A percentile compares a stretch with the other conserved stretches of the same genome.
Conservation (phyloP, 2,888 invertebrate species). For the Drosophila parthenogenetica region DNA sequence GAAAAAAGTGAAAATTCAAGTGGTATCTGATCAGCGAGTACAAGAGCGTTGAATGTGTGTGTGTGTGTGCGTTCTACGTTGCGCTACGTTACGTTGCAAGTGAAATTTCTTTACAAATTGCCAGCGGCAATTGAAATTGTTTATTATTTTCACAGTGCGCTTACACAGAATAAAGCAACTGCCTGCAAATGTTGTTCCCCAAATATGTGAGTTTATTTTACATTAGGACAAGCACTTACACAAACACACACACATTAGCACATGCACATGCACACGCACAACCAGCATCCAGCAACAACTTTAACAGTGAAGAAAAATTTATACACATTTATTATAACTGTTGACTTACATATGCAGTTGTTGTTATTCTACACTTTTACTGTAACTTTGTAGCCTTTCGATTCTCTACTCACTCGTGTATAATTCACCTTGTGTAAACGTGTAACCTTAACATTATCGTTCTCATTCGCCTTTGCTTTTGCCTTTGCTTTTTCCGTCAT, state of each 20-base stretch:
- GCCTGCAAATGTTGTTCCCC: conserved; percentile 75
- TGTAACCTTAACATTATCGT: conserved; percentile 58
- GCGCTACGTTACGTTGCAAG: conserved; percentile 70
- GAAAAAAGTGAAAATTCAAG: conserved; percentile 77
- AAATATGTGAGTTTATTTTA: conserved; percentile 69
- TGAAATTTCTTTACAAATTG: conserved; percentile 66
- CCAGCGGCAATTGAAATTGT: conserved; percentile 60
- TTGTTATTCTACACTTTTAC: conserved; percentile 13
- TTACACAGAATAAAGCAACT: conserved; percentile 54
- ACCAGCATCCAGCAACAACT: conserved; percentile 25
- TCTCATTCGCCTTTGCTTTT: conserved; percentile 40
- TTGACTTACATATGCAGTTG: conserved; percentile 25
- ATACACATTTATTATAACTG: conserved; percentile 37
- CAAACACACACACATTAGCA: conserved; percentile 20
- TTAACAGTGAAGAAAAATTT: conserved; percentile 12
- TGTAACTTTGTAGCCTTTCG: background rate
- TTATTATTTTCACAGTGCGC: conserved; percentile 43
- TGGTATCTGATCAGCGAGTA: conserved; percentile 55
- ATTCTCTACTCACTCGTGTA: background rate
- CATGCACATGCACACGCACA: conserved; percentile 20
- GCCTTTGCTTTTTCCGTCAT: conserved; percentile 25
- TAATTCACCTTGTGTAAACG: conserved; percentile 28
- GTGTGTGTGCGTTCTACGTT: conserved; percentile 65
- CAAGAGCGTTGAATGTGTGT: conserved; percentile 32
- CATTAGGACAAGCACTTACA: conserved; percentile 13